Base-by-base conservation (phyloP, 1,140 invertebrate genomes). In the Philaenus spumarius region DNA sequence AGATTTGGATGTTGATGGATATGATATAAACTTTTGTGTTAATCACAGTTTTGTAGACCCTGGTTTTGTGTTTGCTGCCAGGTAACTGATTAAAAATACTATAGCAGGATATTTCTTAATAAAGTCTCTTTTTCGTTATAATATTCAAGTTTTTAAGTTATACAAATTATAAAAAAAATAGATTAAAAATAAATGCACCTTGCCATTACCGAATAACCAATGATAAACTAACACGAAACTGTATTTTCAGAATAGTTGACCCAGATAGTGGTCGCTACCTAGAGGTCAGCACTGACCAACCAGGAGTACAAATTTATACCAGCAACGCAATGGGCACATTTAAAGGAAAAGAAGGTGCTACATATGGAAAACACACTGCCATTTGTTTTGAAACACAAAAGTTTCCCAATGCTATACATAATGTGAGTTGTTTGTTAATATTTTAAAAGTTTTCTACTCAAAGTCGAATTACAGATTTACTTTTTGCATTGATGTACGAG, bases 341-440 rank as follows among this genome's bases (percentile, higher is more conserved):
- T 12, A 54, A 66, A 20, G 92, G 91, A 5, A 93, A 94, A 74
- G 71, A 73, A 1, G 83, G 82, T 12, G 75, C 74, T 0, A 67
- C 70, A 0, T 95, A 95, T 68, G 78, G 78, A n/a, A 82, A 83
- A 61, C 90, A 94, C 63, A 86, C 83, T 1, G 89, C 84, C 1
- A 85, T 97, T 60, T 95, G 89, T 67, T 74, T 96, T 30, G 92
- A 97, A 72, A 92, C 93, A 0, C 93, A 96, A 73, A 89, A 89
- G 67, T 97, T 85, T 77, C 94, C 94, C 0, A 88, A 97, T 74
- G 88, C 93, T 12, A 74, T 94, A 2, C 92, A 97, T 76, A 80
- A 93, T 71, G 80, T 89, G 73, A 77, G 74, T n/a, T n/a, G n/a
- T n/a, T n/a, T n/a, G n/a, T n/a, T n/a, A n/a, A n/a, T n/a, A n/a